Base-by-base conservation (phyloP, 1,140 invertebrate species). In the Panulirus ornatus region DNA sequence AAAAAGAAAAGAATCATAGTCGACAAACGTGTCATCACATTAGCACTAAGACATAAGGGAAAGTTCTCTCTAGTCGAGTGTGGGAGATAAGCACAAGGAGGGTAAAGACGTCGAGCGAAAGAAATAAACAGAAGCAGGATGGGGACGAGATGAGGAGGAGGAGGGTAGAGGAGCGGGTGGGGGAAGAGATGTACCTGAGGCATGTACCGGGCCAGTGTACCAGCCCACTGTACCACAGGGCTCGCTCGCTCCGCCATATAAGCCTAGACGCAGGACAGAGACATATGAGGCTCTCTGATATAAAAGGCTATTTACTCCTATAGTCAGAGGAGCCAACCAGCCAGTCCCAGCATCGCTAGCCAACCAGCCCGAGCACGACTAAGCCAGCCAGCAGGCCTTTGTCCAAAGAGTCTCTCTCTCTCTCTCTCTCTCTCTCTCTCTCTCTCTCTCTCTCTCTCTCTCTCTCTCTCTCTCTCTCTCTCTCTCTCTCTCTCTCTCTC, bases 271-370 rank as follows among this genome's bases (percentile, higher is more conserved):
- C 81, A 66, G 81, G 81, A 83, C 54, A 83, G 81, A 58, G 81
- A 83, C 66, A 66, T 83, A 83, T 83, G 81, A 51, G 81, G 63
- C 58, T 40, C 54, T 83, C 58, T 83, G 54, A 66, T 83, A 83
- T 83, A 83, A 83, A 83, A 83, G 81, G 81, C 54, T 66, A 83
- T 83, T 83, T 79, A 79, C 76, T 79, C 76, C 76, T 51, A 58
- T 58, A 51, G 44, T 36, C 79, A 82, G 44, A 82, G 44, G 79
- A 51, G 44, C 79, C 51, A 82, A 51, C 34, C n/a, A n/a, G n/a
- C n/a, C n/a, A n/a, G n/a, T n/a, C n/a, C n/a, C n/a, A n/a, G n/a
- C n/a, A n/a, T n/a, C n/a, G n/a, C n/a, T n/a, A n/a, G n/a, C n/a
- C n/a, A n/a, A n/a, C n/a, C n/a, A n/a, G n/a, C 79, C 79, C 27